Base-by-base conservation (phyloP, 2,888 invertebrate genomes). In the Chalcis sispes region DNA sequence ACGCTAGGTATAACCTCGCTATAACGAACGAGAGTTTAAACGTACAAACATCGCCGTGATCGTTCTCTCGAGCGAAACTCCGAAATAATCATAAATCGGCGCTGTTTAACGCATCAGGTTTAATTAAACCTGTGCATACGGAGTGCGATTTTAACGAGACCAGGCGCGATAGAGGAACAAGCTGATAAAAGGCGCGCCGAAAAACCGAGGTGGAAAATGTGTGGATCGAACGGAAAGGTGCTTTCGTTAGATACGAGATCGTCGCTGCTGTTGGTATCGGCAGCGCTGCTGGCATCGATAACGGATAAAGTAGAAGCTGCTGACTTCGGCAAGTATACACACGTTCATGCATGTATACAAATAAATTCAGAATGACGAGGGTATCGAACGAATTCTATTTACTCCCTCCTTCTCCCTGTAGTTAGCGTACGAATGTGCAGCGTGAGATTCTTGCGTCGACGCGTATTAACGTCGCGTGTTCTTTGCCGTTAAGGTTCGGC, bases 301-400 rank as follows among this genome's bases (percentile, higher is more conserved):
- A 0, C 18, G 2, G 10, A 15, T 1, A 20, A 15, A 1, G 20
- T 18, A 18, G 46, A n/a, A 2, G 74, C 78, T 42, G 76, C 80
- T 20, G 87, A 88, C 77, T 88, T 88, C 72, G 87, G 85, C 79
- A 82, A 85, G 84, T 84, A 79, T 50, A 8, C 0, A n/a, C 54
- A 4, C 20, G 13, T 2, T 15, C 18, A 27, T 2, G 15, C n/a
- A 50, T 20, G 50, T 10, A 20, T 50, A 4, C 7, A 4, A 20
- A 50, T 50, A 15, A 18, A 20, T 20, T 10, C 36, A 50, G 2
- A 18, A 2, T 15, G n/a, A 2, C 46, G 15, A n/a, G 46, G 4
- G 10, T n/a, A 15, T n/a, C 15, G 46, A 4, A 36, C 36, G 36
- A 4, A 10, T 36, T 10, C 5, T 36, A 36, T 36, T 36, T 36